Base-by-base conservation (phyloP, 2,888 invertebrate species). In the Belgica antarctica region DNA sequence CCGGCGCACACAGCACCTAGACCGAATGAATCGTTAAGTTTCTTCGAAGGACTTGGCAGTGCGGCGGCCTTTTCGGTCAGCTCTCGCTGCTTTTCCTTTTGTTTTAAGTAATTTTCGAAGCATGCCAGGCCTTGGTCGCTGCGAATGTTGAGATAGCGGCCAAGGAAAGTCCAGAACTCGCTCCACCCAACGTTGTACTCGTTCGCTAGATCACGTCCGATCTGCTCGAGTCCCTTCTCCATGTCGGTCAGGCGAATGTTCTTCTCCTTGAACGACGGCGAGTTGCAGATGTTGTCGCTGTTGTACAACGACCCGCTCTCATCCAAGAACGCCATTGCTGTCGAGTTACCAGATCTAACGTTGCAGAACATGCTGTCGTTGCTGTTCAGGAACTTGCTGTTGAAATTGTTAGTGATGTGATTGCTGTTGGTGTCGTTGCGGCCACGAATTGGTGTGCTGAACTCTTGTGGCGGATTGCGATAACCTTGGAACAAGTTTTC, bases 141-240 rank as follows among this genome's bases (percentile, higher is more conserved):
- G 0, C 88, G 80, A 4, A 97, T 82, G 78, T 97, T 90, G 0
- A 89, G 84, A 78, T 91, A 94, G 1, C 85, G 85, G 74, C 89
- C 88, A 12, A 96, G 81, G 77, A 96, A 96, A 4, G 89, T 88
- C 96, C 96, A 97, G 80, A 92, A 92, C 76, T 97, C 96, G 72
- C 87, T 88, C 96, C 96, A 96, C 8, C 86, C 84, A 0, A 92
- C 83, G 69, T 88, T 83, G 77, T 86, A 84, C 77, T 89, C 84
- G 72, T 85, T 85, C 0, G 93, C 92, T 73, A 90, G 77, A 1
- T 10, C 87, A 82, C 90, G 84, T 72, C 93, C 95, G 47, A 92
- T 85, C 74, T 87, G 81, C 79, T 96, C 96, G n/a, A 95, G 81
- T 0, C 96, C 96, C 77, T 95, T 96, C 71, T 89, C 88, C 28